Base-by-base conservation (phyloP, 2,888 invertebrate genomes). In the Frankliniella intonsa region DNA sequence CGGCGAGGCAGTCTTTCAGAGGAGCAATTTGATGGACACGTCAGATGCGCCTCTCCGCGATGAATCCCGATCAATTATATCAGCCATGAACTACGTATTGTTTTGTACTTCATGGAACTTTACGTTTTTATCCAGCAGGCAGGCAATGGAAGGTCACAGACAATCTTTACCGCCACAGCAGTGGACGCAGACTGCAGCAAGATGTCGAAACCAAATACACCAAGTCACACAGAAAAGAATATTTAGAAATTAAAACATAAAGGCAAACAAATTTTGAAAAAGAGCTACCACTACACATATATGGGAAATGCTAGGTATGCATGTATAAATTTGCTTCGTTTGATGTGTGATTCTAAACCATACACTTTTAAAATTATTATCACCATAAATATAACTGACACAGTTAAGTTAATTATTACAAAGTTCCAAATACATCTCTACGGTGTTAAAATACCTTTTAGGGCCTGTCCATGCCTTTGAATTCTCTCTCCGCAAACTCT, bases 381-480 rank as follows among this genome's bases (percentile, higher is more conserved):
- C 69, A 76, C 69, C 69, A 76, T 62, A 62, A 62, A 62, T 76
- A 76, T 76, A 76, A 22, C 69, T 76, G 69, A 76, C 22, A 76
- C 69, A 76, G 69, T 76, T 76, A 76, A 76, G 69, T 76, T 76
- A 76, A 76, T 76, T 76, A 76, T 76, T 76, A 76, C 69, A 76
- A 76, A 76, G n/a, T 76, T 76, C 69, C 69, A 22, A 76, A 76
- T 76, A 76, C 69, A 76, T 76, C 69, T 76, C 69, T 76, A 22
- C 22, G 69, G 69, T 76, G 69, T 76, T 76, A 76, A 76, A 76
- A 25, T 25, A 22, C 62, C 25, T 76, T 76, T 76, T 76, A 25
- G 22, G 69, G 69, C 69, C 69, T 22, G 69, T 76, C 69, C 69
- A 25, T 76, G 69, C 69, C 69, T 76, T 76, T 62, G n/a, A 25